phyloP scores from a whole-genome alignment of 2,113 vertebrate genomes.

The Dendropsophus ebraccatus region DNA sequence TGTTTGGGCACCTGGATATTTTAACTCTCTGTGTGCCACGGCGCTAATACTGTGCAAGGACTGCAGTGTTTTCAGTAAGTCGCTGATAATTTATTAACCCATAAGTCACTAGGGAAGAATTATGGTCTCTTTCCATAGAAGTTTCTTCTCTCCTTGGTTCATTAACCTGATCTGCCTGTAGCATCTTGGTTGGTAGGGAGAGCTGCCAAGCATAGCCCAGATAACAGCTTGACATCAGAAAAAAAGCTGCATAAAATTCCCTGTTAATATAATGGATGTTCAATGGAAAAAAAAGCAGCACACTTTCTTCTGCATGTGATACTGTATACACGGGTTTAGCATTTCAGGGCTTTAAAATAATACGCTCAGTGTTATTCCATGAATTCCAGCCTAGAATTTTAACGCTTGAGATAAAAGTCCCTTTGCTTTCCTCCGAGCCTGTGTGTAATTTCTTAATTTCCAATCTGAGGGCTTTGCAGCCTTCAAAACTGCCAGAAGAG shows the following conservation, averaged over 20 bases:
- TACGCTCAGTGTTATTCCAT: not conserved
- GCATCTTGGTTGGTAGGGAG: slow-evolving; percentile 39
- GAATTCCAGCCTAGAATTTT: slow-evolving; percentile 4
- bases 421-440: not conserved
- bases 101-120: not conserved
- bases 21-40: slow-evolving; percentile 71
- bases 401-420: not conserved
- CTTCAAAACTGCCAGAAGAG: not conserved
- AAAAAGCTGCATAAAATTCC: slow-evolving; percentile 4
- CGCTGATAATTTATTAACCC: slow-evolving; percentile 10
- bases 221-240: slow-evolving; percentile 52
- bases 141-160: slow-evolving; percentile 22
- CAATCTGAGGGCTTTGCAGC: not conserved
- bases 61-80: not conserved
- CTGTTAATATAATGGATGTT: slow-evolving; percentile 7
- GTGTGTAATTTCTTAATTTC: not conserved
- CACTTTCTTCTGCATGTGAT: not conserved
- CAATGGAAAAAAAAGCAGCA: slow-evolving; percentile 7
- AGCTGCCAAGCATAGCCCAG: slow-evolving; percentile 50
- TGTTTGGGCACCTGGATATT: slow-evolving; percentile 49
- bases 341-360: not conserved
- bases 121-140: not conserved
- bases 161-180: slow-evolving; percentile 32
- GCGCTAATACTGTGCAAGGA: slow-evolving; percentile 47
- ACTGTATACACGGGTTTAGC: not conserved